Percentiles rank a stretch among this genome's conserved stretches.
These are phyloP conservation scores for Achatina immaculata DNA, from an alignment of 1,140 invertebrate genomes.

Conservation along the genomic window DNA sequence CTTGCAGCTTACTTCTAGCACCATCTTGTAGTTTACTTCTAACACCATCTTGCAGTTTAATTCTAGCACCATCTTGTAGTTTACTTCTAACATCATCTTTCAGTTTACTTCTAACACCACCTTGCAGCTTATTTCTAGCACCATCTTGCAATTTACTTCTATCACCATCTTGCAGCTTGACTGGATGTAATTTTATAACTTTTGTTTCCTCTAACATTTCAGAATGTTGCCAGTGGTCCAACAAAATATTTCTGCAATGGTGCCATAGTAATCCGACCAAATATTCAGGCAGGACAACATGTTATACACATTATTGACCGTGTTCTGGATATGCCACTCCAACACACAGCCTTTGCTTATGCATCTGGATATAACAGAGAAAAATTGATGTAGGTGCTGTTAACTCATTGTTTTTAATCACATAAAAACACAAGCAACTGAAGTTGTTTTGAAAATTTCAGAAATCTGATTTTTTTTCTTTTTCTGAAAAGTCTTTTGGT, in stretches of 20 bases:
- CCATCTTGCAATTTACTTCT: no score
- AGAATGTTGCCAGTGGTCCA: conserved; percentile 44
- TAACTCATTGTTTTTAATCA: neutral
- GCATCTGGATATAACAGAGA: neutral
- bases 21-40: no score
- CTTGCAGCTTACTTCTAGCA: no score
- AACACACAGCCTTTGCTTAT: conserved; percentile 33
- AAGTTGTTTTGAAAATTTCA: neutral
- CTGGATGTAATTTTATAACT: no score
- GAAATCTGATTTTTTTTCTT: no score
- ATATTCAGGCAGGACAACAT: conserved; percentile 94
- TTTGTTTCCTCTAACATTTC: neutral
- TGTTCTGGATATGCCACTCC: conserved; percentile 86
- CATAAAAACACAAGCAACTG: neutral
- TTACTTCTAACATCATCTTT: no score
- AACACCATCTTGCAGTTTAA: no score
- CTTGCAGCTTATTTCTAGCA: no score
- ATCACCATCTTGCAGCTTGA: no score
- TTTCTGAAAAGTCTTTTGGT: no score
- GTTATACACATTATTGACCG: conserved; percentile 94
- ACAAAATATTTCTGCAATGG: conserved; percentile 51
- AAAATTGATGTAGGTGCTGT: neutral
- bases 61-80: no score
- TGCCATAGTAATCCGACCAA: conserved; percentile 81
- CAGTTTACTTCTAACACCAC: no score